Base-by-base conservation (phyloP, 2,888 invertebrate species). In the Eristalinus aeneus region DNA sequence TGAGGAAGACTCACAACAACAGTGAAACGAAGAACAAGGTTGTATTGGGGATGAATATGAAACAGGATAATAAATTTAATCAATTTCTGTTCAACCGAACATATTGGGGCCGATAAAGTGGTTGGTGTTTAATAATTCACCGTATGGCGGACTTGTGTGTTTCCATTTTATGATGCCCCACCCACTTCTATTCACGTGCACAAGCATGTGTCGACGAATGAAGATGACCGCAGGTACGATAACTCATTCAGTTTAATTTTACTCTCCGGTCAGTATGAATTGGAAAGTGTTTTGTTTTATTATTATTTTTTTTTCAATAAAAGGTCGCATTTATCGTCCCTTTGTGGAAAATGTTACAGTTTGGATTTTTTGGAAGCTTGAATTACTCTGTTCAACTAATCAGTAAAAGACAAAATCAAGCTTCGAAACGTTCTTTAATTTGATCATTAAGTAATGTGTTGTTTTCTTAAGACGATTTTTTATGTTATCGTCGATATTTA, bases 51-150 rank as follows among this genome's bases (percentile, higher is more conserved):
- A 58, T 71, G 84, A 76, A 81, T 76, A 76, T 72, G 76, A 68
- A 76, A 85, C 80, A 76, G 76, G 76, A 81, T 85, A 85, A 85
- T 81, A 85, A 81, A 81, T 85, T 80, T 81, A 85, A 85, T 81
- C 85, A 85, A 85, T 81, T 76, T 76, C 53, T 76, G 68, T 73
- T 72, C 72, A 31, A 76, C 76, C 76, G 60, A 72, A 75, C 76
- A 63, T 58, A 61, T 71, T 82, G 71, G 54, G 71, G 56, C 68
- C 71, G 60, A 80, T 84, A 72, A 80, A 85, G 71, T 80, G 75
- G 67, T 68, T 76, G 76, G 81, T 81, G 85, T 76, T 85, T 72
- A 85, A 85, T 81, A 81, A 85, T 81, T 85, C 46, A 84, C 75
- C 65, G 23, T 8, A 63, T 61, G 54, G 74, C 61, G 31, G 34